These are phyloP conservation scores for Ochropleura leucogaster DNA, from an alignment of 2,888 invertebrate genomes.

Conservation along the genomic window DNA sequence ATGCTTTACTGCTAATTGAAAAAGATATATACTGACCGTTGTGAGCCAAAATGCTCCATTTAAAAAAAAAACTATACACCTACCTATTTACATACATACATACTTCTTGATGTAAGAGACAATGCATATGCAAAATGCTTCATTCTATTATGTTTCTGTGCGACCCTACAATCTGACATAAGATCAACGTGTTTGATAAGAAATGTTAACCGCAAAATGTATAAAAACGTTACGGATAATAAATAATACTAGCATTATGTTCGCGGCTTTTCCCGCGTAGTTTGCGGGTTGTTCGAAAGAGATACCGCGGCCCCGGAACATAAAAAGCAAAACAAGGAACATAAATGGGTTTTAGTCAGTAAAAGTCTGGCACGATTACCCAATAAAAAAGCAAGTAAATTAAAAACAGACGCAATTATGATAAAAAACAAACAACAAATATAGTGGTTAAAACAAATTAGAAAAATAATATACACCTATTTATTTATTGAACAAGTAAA, in stretches of 20 bases:
- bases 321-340: too few relatives aligned
- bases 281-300: too few relatives aligned
- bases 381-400: too few relatives aligned
- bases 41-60: background rate
- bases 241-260: background rate
- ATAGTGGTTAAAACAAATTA: too few relatives aligned
- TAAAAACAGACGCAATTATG: too few relatives aligned
- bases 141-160: background rate
- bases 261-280: background rate
- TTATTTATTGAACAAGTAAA: too few relatives aligned
- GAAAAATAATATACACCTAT: too few relatives aligned
- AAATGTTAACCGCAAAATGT: constrained; percentile 1
- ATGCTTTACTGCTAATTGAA: constrained; percentile 7
- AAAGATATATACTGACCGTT: background rate
- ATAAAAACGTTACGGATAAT: constrained; percentile 1
- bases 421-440: too few relatives aligned
- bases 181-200: constrained; percentile 25
- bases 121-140: background rate
- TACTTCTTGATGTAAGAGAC: background rate
- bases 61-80: too few relatives aligned
- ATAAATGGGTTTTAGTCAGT: too few relatives aligned
- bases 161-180: background rate
- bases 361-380: too few relatives aligned
- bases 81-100: background rate
- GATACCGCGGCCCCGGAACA: too few relatives aligned